Evolutionary conservation across 2,113 vertebrate species (phyloP).

Genomic region (Calyptommatus sinebrachiatus): DNA sequence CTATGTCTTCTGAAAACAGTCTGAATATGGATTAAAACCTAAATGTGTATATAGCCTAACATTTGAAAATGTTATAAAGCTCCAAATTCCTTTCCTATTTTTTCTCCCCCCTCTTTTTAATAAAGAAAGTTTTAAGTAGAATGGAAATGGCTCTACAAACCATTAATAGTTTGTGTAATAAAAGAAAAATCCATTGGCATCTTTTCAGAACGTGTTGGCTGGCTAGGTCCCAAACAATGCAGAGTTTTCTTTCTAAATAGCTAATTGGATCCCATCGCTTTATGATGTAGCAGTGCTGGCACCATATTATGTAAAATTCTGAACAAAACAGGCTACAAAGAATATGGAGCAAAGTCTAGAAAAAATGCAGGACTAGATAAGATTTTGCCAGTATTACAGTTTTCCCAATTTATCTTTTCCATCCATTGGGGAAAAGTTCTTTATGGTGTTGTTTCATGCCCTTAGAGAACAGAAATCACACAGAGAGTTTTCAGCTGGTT

Average conservation of each 20-base stretch:
- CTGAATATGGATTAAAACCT: too few species aligned
- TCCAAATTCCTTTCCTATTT: background rate
- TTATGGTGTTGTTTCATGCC: background rate
- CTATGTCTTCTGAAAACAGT: background rate
- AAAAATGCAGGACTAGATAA: background rate
- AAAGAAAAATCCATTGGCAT: background rate
- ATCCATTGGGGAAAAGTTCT: background rate
- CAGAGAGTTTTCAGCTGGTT: background rate
- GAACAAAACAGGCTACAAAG: background rate
- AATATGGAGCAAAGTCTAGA: background rate
- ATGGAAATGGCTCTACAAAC: background rate
- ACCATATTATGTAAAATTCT: background rate
- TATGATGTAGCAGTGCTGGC: background rate
- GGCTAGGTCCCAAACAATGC: background rate
- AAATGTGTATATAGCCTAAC: too few species aligned
- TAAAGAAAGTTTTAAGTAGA: background rate
- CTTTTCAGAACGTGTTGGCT: background rate
- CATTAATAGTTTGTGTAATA: conserved; percentile 6
- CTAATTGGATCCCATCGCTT: background rate
- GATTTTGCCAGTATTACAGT: background rate
- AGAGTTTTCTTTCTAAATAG: background rate
- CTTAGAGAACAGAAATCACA: conserved; percentile 33
- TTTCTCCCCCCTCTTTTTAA: background rate
- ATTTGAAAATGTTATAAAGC: background rate
- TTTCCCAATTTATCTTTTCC: background rate